A percentile compares a stretch with the other conserved stretches of the same genome.
Conservation (phyloP, 2,113 vertebrate genomes). For the Bungarus multicinctus region DNA sequence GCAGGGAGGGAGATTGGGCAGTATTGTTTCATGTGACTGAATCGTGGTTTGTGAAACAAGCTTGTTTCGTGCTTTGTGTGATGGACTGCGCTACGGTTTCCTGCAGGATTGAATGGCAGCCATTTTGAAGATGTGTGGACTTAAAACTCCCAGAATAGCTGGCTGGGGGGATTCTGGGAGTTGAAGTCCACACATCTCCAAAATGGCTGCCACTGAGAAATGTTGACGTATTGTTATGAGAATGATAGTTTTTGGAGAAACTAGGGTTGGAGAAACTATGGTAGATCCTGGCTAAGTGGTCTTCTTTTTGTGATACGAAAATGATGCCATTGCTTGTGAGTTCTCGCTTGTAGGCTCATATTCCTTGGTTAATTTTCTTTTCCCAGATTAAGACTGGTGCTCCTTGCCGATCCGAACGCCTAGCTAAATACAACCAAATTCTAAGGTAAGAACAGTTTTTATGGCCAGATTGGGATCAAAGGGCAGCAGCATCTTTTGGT, state of each 20-base stretch:
- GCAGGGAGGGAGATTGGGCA: background rate
- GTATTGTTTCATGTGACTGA: background rate
- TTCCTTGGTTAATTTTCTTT: background rate
- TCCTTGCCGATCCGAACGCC: constrained; percentile 92
- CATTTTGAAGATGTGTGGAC: background rate
- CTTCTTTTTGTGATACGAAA: background rate
- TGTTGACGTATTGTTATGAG: background rate
- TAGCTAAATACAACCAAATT: constrained; percentile 98
- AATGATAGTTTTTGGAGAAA: background rate
- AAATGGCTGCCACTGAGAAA: background rate
- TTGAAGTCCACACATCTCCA: background rate
- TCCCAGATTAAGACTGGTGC: constrained; percentile 95
- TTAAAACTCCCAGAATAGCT: background rate
- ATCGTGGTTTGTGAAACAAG: background rate
- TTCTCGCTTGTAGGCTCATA: background rate
- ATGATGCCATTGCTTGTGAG: background rate
- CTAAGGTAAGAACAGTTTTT: constrained; percentile 77
- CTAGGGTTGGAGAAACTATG: background rate
- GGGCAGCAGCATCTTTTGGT: background rate
- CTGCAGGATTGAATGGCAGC: background rate
- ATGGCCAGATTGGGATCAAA: background rate
- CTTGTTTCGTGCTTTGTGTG: background rate
- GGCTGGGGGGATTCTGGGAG: background rate
- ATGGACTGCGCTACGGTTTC: background rate
- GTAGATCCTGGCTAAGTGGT: background rate